Percentiles rank a stretch among this genome's conserved stretches.
Conservation (phyloP, 2,797 vertebrate genomes). For the Threskiornis aethiopicus region DNA sequence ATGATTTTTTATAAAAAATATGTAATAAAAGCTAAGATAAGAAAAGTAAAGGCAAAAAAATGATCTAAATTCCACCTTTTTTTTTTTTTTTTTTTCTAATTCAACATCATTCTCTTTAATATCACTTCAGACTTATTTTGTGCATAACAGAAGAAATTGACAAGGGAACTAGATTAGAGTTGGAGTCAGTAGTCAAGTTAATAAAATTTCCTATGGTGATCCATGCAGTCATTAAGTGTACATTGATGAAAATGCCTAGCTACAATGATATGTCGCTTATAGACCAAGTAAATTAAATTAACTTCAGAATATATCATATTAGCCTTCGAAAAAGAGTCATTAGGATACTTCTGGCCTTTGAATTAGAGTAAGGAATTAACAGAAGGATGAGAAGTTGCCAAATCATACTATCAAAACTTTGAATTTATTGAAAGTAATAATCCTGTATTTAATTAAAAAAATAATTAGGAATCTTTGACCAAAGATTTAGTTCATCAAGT, state of each 20-base stretch:
- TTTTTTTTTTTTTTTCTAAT: not conserved
- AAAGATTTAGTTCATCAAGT: not conserved
- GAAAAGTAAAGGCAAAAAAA: not conserved
- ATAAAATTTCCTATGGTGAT: not conserved
- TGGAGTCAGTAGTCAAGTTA: not conserved
- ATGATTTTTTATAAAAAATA: not conserved
- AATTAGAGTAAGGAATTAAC: not conserved
- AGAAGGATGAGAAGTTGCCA: not conserved
- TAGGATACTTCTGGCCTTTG: constrained; percentile 7
- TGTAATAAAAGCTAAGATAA: not conserved
- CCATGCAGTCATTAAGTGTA: not conserved
- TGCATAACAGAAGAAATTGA: not conserved
- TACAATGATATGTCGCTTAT: not conserved
- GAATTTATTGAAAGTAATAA: constrained; percentile 3
- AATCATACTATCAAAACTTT: not conserved
- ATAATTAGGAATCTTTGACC: not conserved
- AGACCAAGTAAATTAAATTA: constrained; percentile 26
- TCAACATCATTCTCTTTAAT: not conserved
- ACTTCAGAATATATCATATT: not conserved
- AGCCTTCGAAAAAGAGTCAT: not conserved
- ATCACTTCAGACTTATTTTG: not conserved
- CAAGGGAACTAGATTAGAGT: not conserved
- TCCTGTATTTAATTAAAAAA: not conserved
- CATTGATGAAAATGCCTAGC: constrained; percentile 16
- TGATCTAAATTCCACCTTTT: not conserved